Percentiles rank a stretch among this genome's conserved stretches.
These are phyloP conservation scores for Pinna nobilis DNA, from an alignment of 1,140 invertebrate genomes.

Conservation along the genomic window DNA sequence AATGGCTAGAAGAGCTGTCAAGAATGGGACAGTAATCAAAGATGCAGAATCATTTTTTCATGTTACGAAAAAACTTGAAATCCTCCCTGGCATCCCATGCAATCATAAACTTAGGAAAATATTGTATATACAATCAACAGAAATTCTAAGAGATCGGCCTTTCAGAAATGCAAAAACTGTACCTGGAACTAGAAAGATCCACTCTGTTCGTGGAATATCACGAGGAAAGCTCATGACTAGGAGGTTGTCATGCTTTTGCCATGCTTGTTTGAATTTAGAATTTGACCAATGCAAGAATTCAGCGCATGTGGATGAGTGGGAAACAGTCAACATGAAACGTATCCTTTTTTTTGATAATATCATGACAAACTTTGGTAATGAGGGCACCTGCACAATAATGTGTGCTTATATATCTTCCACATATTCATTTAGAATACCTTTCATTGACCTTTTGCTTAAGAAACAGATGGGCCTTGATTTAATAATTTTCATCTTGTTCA, in stretches of 20 bases:
- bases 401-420: too few relatives aligned
- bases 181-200: slow-evolving; percentile 22
- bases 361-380: too few relatives aligned
- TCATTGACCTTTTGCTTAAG: too few relatives aligned
- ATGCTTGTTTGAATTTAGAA: neutral
- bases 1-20: slow-evolving; percentile 15
- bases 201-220: slow-evolving; percentile 12
- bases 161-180: slow-evolving; percentile 12
- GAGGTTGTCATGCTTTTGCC: slow-evolving; percentile 27
- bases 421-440: too few relatives aligned
- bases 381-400: too few relatives aligned
- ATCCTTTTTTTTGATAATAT: too few relatives aligned
- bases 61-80: neutral
- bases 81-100: neutral
- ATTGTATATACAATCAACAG: neutral
- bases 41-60: slow-evolving; percentile 8
- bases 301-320: slow-evolving; percentile 7
- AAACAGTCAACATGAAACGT: too few relatives aligned
- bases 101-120: slow-evolving; percentile 19
- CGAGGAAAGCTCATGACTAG: slow-evolving; percentile 9
- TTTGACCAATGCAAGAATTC: neutral
- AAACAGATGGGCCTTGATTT: too few relatives aligned
- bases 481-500: too few relatives aligned
- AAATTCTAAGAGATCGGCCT: slow-evolving; percentile 1
- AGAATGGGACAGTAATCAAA: slow-evolving; percentile 2